These are phyloP conservation scores for Drusus annulatus DNA, from an alignment of 1,140 invertebrate species.

Conservation along the genomic window DNA sequence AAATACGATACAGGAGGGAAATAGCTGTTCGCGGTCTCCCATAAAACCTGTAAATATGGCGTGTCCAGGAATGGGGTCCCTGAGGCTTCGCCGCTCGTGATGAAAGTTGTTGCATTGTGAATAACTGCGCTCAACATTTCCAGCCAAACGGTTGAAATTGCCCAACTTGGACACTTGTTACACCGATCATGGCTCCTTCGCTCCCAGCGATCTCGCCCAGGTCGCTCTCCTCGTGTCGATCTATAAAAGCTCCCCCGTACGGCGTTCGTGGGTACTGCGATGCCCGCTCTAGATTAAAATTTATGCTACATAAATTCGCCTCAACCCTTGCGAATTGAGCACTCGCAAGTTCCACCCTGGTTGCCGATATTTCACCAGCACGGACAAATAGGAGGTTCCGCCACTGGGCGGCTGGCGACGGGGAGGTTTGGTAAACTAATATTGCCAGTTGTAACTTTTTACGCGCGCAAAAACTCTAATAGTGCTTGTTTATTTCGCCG, in stretches of 20 bases:
- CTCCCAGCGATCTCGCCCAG: background rate
- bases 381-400: conserved; percentile 7
- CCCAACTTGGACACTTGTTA: background rate
- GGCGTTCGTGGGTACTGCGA: background rate
- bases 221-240: background rate
- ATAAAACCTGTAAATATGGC: too few relatives aligned
- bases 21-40: too few relatives aligned
- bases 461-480: conserved; percentile 25
- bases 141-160: background rate
- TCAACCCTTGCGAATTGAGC: conserved; percentile 14
- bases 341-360: background rate
- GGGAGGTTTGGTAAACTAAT: background rate
- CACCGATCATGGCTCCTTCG: background rate
- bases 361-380: conserved; percentile 39
- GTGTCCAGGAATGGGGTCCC: too few relatives aligned
- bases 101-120: too few relatives aligned
- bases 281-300: conserved; percentile 42
- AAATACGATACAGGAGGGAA: too few relatives aligned
- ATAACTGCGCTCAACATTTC: background rate
- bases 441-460: conserved; percentile 27
- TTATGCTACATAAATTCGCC: conserved; percentile 34
- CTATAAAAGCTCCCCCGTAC: background rate
- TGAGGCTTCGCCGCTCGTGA: too few relatives aligned
- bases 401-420: background rate
- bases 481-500: conserved; percentile 31